Base-by-base conservation (phyloP, 2,888 invertebrate species). In the Aplocera efformata region DNA sequence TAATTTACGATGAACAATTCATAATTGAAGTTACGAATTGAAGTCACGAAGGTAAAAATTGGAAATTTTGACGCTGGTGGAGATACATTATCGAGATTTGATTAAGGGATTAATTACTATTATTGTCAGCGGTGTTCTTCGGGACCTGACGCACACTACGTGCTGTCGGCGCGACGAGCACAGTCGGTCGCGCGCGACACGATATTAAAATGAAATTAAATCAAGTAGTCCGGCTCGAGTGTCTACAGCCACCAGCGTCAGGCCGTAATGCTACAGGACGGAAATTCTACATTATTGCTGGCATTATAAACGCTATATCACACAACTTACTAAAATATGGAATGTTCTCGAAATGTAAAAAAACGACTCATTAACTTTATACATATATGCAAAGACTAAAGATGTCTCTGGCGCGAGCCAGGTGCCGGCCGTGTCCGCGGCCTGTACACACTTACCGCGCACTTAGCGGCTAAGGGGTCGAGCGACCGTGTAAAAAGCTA, bases 401-500 rank as follows among this genome's bases (percentile, higher is more conserved):
- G n/a, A n/a, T n/a, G n/a, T n/a, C n/a, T n/a, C n/a, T n/a, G n/a
- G n/a, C n/a, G n/a, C n/a, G n/a, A n/a, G n/a, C n/a, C n/a, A n/a
- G n/a, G n/a, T n/a, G n/a, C n/a, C n/a, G n/a, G n/a, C n/a, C n/a
- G n/a, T n/a, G n/a, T n/a, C n/a, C n/a, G n/a, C 41, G 35, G 23
- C 35, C 41, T 34, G 36, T 10, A 40, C 32, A 34, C 28, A 37
- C 31, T 7, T 30, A 29, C 13, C 25, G 34, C 30, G 33, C 26
- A 29, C 33, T 25, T n/a, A 22, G 32, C 10, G 13, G 17, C 32
- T 40, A 44, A 28, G n/a, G n/a, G n/a, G n/a, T n/a, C n/a, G n/a
- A n/a, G n/a, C n/a, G n/a, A n/a, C n/a, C n/a, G n/a, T n/a, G 46
- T 61, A 60, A 50, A 64, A 17, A 57, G 48, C 47, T 63, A 57